phyloP scores from a whole-genome alignment of 2,797 vertebrate genomes.

The Rhinatrema bivittatum region DNA sequence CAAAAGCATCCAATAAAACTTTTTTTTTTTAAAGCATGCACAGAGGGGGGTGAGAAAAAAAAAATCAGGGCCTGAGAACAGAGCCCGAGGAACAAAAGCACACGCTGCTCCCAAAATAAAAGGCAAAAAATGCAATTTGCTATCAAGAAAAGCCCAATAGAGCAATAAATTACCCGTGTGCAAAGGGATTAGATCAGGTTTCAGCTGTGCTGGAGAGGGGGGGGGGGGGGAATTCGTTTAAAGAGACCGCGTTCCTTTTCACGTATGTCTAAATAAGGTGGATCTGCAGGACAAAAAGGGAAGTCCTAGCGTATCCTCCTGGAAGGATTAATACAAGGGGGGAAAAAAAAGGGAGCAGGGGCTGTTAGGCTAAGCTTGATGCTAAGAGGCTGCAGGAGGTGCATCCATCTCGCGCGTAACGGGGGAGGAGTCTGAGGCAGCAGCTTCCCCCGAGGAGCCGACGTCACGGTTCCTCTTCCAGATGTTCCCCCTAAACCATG shows the following conservation, averaged over 20 bases:
- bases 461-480: too few relatives aligned
- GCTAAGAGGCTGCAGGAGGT: too few relatives aligned
- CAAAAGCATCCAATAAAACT: conserved; percentile 63
- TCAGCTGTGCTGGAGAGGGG: conserved; percentile 49
- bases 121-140: conserved; percentile 81
- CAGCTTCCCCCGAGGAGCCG: too few relatives aligned
- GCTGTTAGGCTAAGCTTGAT: too few relatives aligned
- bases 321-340: too few relatives aligned
- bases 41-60: conserved; percentile 52
- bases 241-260: conserved; percentile 49
- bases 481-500: too few relatives aligned
- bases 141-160: conserved; percentile 71
- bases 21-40: conserved; percentile 44
- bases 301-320: too few relatives aligned
- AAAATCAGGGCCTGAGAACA: conserved; percentile 48
- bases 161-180: conserved; percentile 77
- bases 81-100: conserved; percentile 47
- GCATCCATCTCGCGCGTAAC: too few relatives aligned
- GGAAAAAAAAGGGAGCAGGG: too few relatives aligned
- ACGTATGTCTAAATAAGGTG: too few relatives aligned
- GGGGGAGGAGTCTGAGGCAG: too few relatives aligned
- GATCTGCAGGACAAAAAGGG: too few relatives aligned
- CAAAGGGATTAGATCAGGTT: conserved; percentile 74
- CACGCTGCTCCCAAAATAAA: conserved; percentile 59
- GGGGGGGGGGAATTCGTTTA: conserved; percentile 48